Base-by-base conservation (phyloP, 2,888 invertebrate genomes). In the Pheosia tremula region DNA sequence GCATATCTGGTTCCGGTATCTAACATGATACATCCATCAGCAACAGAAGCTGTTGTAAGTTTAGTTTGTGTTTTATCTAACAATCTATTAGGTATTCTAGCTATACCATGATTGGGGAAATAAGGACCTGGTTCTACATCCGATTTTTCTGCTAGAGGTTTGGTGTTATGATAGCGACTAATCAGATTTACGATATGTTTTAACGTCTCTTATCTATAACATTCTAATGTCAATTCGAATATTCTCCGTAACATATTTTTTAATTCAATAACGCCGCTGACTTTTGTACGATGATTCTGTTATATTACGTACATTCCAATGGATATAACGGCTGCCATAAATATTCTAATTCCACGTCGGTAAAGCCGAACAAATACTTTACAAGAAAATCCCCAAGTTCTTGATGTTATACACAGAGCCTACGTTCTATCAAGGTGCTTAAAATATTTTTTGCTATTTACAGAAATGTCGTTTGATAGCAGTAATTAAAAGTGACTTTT, bases 401-500 rank as follows among this genome's bases (percentile, higher is more conserved):
- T 5, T 5, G 41, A 41, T 24, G 24, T 24, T 1, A 24, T 24
- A 24, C 24, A 24, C 2, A 24, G 24, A 1, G 24, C 24, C 9
- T 8, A 43, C 43, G 43, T 9, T 2, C 9, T 43, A 43, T 8
- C 4, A 68, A 76, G 65, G 65, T 67, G 66, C 41, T 49, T 7
- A 10, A 10, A 11, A 24, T 24, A 52, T 62, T 71, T 71, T 69
- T 71, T 70, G 67, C 67, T 62, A 63, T 71, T 63, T 62, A 59
- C 57, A 63, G 59, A 67, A 76, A 73, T 71, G 74, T 71, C 74
- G 70, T 72, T 66, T 60, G 64, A 77, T 72, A 73, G 58, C 58
- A 53, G 73, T 80, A 80, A 83, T 83, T 83, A 83, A 77, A 78
- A 71, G 68, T 68, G 77, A 74, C 76, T 73, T 62, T 63, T 75